phyloP scores from a whole-genome alignment of 2,797 vertebrate genomes.

The Hemibagrus guttatus region DNA sequence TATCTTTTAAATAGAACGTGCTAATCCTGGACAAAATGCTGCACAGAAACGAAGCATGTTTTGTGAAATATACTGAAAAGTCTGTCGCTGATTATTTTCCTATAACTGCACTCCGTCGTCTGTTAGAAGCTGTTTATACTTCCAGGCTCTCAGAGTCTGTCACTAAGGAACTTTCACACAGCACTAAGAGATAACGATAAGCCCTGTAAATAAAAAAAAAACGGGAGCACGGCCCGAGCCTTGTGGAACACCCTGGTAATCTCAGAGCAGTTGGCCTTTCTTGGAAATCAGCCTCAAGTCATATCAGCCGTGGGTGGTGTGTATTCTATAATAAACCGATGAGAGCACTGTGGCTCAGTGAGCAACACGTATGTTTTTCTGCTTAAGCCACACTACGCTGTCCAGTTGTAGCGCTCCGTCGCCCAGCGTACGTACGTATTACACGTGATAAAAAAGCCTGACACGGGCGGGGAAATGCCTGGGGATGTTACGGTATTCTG shows the following conservation, averaged over 20 bases:
- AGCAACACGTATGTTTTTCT: not conserved
- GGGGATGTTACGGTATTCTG: not conserved
- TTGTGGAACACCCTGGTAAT: conserved; percentile 40
- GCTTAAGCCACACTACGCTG: not conserved
- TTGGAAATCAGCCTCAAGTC: conserved; percentile 34
- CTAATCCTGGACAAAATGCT: not conserved
- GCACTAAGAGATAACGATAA: conserved; percentile 22
- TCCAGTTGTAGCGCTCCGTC: not conserved
- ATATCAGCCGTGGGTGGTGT: conserved; percentile 31
- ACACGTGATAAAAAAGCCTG: not conserved
- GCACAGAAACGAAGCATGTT: too few relatives aligned
- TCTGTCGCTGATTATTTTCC: not conserved
- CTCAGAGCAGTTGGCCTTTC: conserved; percentile 15
- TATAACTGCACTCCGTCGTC: not conserved
- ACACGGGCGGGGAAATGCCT: conserved; percentile 35
- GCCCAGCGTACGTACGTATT: not conserved
- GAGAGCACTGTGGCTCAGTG: not conserved
- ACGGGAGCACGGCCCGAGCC: not conserved
- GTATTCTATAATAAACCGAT: conserved; percentile 29
- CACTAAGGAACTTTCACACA: not conserved
- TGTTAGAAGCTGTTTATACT: too few relatives aligned
- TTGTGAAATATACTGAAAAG: not conserved
- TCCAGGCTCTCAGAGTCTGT: too few relatives aligned
- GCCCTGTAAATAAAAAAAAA: conserved; percentile 31
- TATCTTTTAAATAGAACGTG: not conserved